Base-by-base conservation (phyloP, 2,797 vertebrate species). In the Phataginus tricuspis region DNA sequence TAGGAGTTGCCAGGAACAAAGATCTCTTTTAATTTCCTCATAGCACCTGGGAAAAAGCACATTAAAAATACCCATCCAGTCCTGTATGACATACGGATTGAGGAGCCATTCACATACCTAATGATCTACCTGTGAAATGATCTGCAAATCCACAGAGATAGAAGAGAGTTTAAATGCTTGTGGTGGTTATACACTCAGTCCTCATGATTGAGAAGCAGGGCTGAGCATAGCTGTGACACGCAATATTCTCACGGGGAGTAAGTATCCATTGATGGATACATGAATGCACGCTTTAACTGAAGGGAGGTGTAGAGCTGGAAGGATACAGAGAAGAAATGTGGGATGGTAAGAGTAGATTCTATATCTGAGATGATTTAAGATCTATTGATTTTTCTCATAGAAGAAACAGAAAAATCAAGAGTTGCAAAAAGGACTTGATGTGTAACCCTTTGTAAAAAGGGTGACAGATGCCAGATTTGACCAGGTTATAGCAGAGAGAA, bases 1-100 rank as follows among this genome's bases (percentile, higher is more conserved):
- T 37, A 63, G 7, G 31, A 27, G 31, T 77, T 57, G 84, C 34
- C 18, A 74, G 80, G 31, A 39, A 72, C 66, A 94, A 31, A 64
- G 45, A 53, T 85, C 57, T 79, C 29, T 86, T 80, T 64, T 93
- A 90, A 93, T 93, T 93, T 87, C 90, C 25, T 89, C 77, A 68
- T 8, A 87, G 34, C 53, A 92, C 18, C 42, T 95, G 72, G 45
- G 66, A 92, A 94, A 90, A 23, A 78, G 68, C 95, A 87, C 68
- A 92, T 51, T 79, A 37, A 95, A 93, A 96, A 90, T 85, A 94
- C 57, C 90, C 85, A 92, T 61, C 8, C 13, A 68, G 66, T 85
- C 11, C 57, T 88, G 1, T 18, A 29, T 27, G 64, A 77, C 19
- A 3, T 7, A 61, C 39, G 90, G 77, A 93, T 16, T 90, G 14